Conservation (phyloP, 1,140 invertebrate species). For the Paraescarpia echinospica region DNA sequence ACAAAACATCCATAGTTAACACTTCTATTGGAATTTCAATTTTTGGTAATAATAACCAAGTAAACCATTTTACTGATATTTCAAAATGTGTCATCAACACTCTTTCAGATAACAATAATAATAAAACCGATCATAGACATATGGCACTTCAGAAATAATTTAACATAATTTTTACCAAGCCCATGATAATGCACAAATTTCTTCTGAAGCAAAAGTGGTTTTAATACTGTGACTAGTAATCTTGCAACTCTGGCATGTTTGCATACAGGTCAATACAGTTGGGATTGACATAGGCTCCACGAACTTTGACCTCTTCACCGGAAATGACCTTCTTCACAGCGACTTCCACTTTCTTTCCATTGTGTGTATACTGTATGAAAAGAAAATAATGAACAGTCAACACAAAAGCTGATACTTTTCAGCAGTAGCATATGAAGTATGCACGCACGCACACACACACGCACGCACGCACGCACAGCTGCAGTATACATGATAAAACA, state of each 20-base stretch:
- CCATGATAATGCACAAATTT: not conserved
- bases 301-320: conserved; percentile 54
- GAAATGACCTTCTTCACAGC: conserved; percentile 63
- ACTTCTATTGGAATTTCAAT: not conserved
- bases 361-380: conserved; percentile 63
- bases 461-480: not conserved
- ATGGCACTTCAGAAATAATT: not conserved
- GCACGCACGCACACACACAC: not conserved
- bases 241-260: conserved; percentile 48
- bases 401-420: too few relatives aligned
- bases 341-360: conserved; percentile 68
- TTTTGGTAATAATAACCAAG: too few relatives aligned
- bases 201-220: not conserved
- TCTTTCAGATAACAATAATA: not conserved
- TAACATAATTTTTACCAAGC: not conserved
- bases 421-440: too few relatives aligned
- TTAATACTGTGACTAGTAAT: conserved; percentile 31
- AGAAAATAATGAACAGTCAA: conserved; percentile 3
- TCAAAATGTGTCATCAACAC: not conserved
- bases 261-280: conserved; percentile 49
- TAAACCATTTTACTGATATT: too few relatives aligned
- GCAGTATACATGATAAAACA: not conserved
- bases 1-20: not conserved
- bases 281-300: conserved; percentile 54
- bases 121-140: not conserved